Conservation (phyloP, 2,888 invertebrate genomes). For the Rutpela maculata region DNA sequence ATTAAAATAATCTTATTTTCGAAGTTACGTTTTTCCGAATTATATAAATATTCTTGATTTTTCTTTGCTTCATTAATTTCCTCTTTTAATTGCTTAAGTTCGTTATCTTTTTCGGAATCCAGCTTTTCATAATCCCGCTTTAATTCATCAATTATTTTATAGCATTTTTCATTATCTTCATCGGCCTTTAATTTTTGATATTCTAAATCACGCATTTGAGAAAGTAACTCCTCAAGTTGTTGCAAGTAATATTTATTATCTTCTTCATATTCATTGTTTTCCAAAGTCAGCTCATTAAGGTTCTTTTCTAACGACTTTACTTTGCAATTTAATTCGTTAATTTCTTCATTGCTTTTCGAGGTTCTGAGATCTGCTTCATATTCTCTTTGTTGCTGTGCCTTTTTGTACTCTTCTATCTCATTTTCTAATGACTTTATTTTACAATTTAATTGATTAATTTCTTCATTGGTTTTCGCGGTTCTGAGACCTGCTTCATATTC, state of each 20-base stretch:
- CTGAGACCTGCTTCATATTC: neutral
- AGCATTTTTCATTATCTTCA: slow-evolving; percentile 39
- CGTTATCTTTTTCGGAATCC: slow-evolving; percentile 38
- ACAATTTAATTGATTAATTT: slow-evolving; percentile 20
- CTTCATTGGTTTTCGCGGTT: slow-evolving; percentile 6
- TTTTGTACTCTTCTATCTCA: slow-evolving; percentile 25
- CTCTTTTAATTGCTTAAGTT: slow-evolving; percentile 38
- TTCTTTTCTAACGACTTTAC: slow-evolving; percentile 36
- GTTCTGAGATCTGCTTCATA: neutral
- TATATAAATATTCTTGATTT: neutral
- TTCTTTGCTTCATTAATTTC: slow-evolving; percentile 36
- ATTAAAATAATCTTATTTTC: neutral
- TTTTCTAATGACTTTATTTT: slow-evolving; percentile 40
- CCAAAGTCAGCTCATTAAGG: slow-evolving; percentile 42
- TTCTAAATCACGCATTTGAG: slow-evolving; percentile 36
- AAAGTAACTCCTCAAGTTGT: slow-evolving; percentile 40
- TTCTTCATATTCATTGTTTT: slow-evolving; percentile 51
- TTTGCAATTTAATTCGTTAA: slow-evolving; percentile 31
- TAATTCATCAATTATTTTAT: slow-evolving; percentile 32
- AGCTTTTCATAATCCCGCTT: slow-evolving; percentile 31
- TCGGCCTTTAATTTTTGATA: slow-evolving; percentile 40
- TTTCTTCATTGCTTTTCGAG: slow-evolving; percentile 15
- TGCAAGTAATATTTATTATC: slow-evolving; percentile 49
- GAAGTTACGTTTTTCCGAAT: neutral
- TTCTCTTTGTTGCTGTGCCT: neutral